Evolutionary conservation across 2,888 invertebrate species (phyloP).

Genomic region (Strigamia crassipes): DNA sequence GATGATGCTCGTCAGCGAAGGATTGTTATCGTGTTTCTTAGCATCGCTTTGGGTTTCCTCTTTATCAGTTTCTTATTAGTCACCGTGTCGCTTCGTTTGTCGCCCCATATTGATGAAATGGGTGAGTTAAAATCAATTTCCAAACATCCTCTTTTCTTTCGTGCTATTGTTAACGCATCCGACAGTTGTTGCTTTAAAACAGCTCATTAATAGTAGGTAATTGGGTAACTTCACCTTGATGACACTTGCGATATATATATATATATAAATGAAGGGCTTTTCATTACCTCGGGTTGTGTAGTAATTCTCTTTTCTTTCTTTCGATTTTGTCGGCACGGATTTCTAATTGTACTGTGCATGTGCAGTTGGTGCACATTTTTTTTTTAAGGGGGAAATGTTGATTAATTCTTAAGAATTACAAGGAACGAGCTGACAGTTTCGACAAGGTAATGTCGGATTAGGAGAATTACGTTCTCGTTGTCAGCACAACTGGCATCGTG

Average conservation of each 20-base stretch:
- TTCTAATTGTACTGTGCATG: background rate
- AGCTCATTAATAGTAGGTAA: background rate
- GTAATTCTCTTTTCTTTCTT: background rate
- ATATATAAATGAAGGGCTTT: background rate
- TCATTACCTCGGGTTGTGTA: background rate
- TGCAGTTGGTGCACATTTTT: background rate
- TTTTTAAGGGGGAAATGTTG: background rate
- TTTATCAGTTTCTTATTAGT: slow-evolving; percentile 87
- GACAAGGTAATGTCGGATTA: background rate
- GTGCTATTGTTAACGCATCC: background rate
- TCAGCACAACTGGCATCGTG: background rate
- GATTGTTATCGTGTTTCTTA: slow-evolving; percentile 65
- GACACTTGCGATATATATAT: background rate
- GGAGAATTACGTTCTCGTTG: background rate
- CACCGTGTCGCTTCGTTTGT: slow-evolving; percentile 90
- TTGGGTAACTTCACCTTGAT: slow-evolving; percentile 7
- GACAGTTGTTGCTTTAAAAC: background rate
- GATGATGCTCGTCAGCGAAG: slow-evolving; percentile 23
- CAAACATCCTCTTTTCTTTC: background rate
- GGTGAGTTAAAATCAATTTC: slow-evolving; percentile 68
- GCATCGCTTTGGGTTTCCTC: slow-evolving; percentile 83
- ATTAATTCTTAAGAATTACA: background rate
- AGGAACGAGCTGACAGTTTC: background rate
- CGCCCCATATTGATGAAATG: slow-evolving; percentile 94
- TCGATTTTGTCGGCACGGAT: background rate